Conservation (phyloP, 1,140 invertebrate species). For the Sycobia sp. region DNA sequence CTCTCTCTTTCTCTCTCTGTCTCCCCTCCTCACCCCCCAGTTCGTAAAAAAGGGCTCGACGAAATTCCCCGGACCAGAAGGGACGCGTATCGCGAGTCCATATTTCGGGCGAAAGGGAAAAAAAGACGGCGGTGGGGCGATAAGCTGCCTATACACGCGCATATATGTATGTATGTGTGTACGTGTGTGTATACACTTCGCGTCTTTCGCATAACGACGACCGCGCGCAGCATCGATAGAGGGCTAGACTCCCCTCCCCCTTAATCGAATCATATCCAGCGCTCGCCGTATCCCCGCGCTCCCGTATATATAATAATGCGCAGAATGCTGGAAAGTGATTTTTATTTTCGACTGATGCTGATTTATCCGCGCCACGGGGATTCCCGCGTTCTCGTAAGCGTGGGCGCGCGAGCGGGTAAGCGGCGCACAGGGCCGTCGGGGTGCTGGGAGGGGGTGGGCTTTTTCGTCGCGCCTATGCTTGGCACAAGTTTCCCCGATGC, state of each 20-base stretch:
- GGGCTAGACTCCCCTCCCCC: too few species aligned
- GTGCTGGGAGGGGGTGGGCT: neutral
- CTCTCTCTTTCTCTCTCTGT: too few species aligned
- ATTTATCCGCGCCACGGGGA: conserved; percentile 50
- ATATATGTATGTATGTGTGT: too few species aligned
- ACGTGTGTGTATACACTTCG: too few species aligned
- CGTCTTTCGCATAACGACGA: conserved; percentile 50
- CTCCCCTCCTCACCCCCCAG: too few species aligned
- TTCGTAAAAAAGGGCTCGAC: too few species aligned
- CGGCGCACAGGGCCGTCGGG: too few species aligned
- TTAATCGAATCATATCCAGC: conserved; percentile 56
- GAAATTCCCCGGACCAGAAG: conserved; percentile 31
- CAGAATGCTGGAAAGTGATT: conserved; percentile 60
- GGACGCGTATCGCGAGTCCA: conserved; percentile 41
- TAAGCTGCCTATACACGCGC: conserved; percentile 47
- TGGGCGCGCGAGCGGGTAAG: too few species aligned
- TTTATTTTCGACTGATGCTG: conserved; percentile 60
- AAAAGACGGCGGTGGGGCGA: conserved; percentile 46
- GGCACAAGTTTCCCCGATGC: too few species aligned
- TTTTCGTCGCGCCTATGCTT: neutral
- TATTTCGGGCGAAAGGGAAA: conserved; percentile 31
- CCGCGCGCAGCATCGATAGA: conserved; percentile 57
- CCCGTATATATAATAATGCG: too few species aligned
- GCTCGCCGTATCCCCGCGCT: conserved; percentile 29
- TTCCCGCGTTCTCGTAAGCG: too few species aligned